Base-by-base conservation (phyloP, 2,113 vertebrate species). In the Turdus rufiventris region DNA sequence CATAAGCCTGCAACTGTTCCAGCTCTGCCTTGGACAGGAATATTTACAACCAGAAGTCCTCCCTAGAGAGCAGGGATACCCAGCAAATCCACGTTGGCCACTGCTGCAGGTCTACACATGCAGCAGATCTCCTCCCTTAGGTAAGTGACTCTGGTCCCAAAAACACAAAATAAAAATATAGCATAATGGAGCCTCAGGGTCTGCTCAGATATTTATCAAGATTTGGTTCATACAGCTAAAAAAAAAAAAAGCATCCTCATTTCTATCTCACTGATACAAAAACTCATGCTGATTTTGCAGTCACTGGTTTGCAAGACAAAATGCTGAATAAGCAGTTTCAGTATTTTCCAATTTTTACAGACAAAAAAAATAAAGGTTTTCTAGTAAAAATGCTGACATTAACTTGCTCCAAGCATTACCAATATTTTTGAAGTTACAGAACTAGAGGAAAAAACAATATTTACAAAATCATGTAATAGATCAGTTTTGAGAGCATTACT, bases 311-410 rank as follows among this genome's bases (percentile, higher is more conserved):
- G 34, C 29, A 79, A 62, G 31, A 21, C 4, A 8, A 71, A 77
- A 53, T 54, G 61, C 58, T 75, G 53, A 93, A 81, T 67, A 76
- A 7, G 24, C n/a, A 60, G 66, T 72, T 91, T 34, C 50, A n/a
- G n/a, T 47, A 76, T 58, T 83, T 71, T 33, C 77, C 70, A 67
- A 7, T 53, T 92, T 93, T 79, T 81, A 58, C 83, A 91, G 43
- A 72, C 26, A 76, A 79, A 86, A 79, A 86, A 93, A 66, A 10
- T 68, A 91, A 85, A 92, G 77, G 10, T 25, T 93, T 61, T 94
- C 68, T 38, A 88, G 28, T 50, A 29, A 95, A 97, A 97, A 78
- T 70, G 86, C 67, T 95, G 78, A 87, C 84, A 38, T 56, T 68
- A 89, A 89, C 80, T 92, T 66, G 60, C 54, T 80, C 38, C 18